Percentiles rank a stretch among this genome's conserved stretches.
phyloP scores from a whole-genome alignment of 2,888 invertebrate genomes.

The Brassicogethes aeneus region DNA sequence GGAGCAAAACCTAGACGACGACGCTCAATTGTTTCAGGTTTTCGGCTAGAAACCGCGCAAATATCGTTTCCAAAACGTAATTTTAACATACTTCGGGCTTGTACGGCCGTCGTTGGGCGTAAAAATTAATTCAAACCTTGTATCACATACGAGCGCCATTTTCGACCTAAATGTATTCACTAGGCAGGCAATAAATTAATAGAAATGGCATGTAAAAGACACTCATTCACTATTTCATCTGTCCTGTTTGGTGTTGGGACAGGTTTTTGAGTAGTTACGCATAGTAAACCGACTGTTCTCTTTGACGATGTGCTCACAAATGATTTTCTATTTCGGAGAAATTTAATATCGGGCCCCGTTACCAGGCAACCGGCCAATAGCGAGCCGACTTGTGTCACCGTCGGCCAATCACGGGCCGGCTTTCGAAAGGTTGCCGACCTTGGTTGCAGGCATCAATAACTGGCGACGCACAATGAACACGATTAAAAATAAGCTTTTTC shows the following conservation, averaged over 20 bases:
- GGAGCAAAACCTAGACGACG: too few relatives aligned
- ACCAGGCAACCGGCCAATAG: slow-evolving; percentile 28
- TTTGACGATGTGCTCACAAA: slow-evolving; percentile 43
- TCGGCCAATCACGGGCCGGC: slow-evolving; percentile 23
- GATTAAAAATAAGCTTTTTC: background rate
- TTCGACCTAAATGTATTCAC: slow-evolving; percentile 39
- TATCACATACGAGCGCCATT: slow-evolving; percentile 44
- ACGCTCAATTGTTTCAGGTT: too few relatives aligned
- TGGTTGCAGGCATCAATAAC: slow-evolving; percentile 1
- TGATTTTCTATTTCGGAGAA: slow-evolving; percentile 31
- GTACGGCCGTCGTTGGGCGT: slow-evolving; percentile 31
- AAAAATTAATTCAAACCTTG: slow-evolving; percentile 43
- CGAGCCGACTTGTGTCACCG: slow-evolving; percentile 14
- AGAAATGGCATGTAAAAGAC: slow-evolving; percentile 40
- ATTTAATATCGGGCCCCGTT: slow-evolving; percentile 30
- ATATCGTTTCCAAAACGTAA: slow-evolving; percentile 20
- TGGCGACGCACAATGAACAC: background rate
- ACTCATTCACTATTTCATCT: slow-evolving; percentile 42
- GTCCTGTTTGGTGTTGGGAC: slow-evolving; percentile 39
- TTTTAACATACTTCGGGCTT: slow-evolving; percentile 36
- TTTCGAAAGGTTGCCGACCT: slow-evolving; percentile 22
- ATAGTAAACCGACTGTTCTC: slow-evolving; percentile 42
- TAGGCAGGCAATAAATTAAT: slow-evolving; percentile 39
- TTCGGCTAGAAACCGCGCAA: too few relatives aligned
- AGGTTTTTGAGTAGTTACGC: slow-evolving; percentile 38